Conservation (phyloP, 92 coral and sea anemone genomes). For the Palythoa grandis region DNA sequence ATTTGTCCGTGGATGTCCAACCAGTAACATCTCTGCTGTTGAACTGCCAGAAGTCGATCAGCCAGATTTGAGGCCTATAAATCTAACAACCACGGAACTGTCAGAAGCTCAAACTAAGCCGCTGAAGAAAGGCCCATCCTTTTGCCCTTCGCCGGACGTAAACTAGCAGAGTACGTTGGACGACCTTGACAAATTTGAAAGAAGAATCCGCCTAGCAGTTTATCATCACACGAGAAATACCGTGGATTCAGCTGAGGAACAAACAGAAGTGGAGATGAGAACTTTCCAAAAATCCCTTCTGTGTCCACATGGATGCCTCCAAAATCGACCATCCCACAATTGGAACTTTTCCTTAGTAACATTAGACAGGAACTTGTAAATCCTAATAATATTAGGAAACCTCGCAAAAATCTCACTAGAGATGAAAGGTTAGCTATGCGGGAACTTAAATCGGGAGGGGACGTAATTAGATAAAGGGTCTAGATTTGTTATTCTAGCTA, state of each 20-base stretch:
- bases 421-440: slow-evolving; percentile 43
- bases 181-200: slow-evolving; percentile 53
- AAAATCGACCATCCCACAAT: slow-evolving; percentile 50
- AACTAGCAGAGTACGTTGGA: slow-evolving; percentile 59
- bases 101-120: slow-evolving; percentile 46
- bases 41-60: slow-evolving; percentile 22
- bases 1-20: slow-evolving; percentile 12
- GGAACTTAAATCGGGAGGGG: slow-evolving; percentile 48
- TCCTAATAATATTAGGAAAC: slow-evolving; percentile 50
- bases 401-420: slow-evolving; percentile 49
- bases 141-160: slow-evolving; percentile 60
- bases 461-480: slow-evolving; percentile 54
- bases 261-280: slow-evolving; percentile 3
- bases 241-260: slow-evolving; percentile 1
- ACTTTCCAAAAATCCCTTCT: slow-evolving; percentile 37
- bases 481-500: slow-evolving; percentile 45
- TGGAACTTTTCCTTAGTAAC: slow-evolving; percentile 55
- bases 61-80: slow-evolving; percentile 57
- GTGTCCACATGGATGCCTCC: slow-evolving; percentile 60
- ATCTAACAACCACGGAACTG: slow-evolving; percentile 51
- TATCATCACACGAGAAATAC: slow-evolving; percentile 44
- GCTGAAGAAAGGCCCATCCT: slow-evolving; percentile 65
- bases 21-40: slow-evolving; percentile 28
- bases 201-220: slow-evolving; percentile 53
- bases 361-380: slow-evolving; percentile 52